Percentiles rank a stretch among this genome's conserved stretches.
These are phyloP conservation scores for Cybosia mesomella DNA, from an alignment of 2,888 invertebrate genomes.

Conservation along the genomic window DNA sequence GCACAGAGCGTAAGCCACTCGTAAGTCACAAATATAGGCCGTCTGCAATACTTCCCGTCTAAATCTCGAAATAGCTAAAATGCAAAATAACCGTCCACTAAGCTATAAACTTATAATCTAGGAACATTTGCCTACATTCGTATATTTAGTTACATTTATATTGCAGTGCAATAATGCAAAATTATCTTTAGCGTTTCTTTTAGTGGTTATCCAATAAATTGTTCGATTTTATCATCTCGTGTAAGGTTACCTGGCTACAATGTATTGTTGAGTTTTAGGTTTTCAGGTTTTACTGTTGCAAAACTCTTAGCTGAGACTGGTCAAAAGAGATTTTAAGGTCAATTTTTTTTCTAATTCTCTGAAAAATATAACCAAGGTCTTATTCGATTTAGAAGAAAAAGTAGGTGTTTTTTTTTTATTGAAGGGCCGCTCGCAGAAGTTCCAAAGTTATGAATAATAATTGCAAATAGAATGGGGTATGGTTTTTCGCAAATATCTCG, in stretches of 20 bases:
- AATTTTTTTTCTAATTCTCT: too few species aligned
- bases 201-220: slow-evolving; percentile 1
- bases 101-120: slow-evolving; percentile 11
- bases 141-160: slow-evolving; percentile 1
- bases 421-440: too few species aligned
- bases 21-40: slow-evolving; percentile 59
- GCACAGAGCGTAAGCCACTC: slow-evolving; percentile 20
- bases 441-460: too few species aligned
- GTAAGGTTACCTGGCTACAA: not conserved
- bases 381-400: too few species aligned
- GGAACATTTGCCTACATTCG: slow-evolving; percentile 6
- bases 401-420: too few species aligned
- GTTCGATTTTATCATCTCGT: slow-evolving; percentile 5
- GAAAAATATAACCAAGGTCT: too few species aligned
- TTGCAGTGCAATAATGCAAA: not conserved
- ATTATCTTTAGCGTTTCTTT: not conserved
- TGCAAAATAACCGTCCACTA: slow-evolving; percentile 49
- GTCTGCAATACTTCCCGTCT: slow-evolving; percentile 68
- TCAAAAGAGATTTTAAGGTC: too few species aligned
- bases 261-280: not conserved
- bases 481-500: too few species aligned
- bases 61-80: slow-evolving; percentile 60
- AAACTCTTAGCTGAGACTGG: not conserved
- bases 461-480: too few species aligned
- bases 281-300: not conserved